These are phyloP conservation scores for Oreochromis spilurus DNA, from an alignment of 2,113 vertebrate genomes.

Conservation along the genomic window DNA sequence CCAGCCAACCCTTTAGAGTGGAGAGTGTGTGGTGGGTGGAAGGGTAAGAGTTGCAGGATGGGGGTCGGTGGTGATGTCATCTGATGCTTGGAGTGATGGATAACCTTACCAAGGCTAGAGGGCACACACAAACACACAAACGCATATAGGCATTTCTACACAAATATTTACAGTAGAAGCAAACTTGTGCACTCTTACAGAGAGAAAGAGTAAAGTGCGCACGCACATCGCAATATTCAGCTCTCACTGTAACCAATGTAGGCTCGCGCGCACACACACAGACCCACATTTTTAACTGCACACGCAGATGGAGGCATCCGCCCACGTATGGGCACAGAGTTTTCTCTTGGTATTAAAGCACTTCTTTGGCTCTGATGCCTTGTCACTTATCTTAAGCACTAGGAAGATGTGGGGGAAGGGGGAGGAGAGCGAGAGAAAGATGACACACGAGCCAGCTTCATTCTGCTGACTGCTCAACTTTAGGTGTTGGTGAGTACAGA, in stretches of 20 bases:
- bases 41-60: slow-evolving; percentile 44
- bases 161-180: slow-evolving; percentile 9
- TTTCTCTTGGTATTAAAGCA: slow-evolving; percentile 63
- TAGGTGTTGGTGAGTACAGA: slow-evolving; percentile 48
- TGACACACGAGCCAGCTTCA: slow-evolving; percentile 51
- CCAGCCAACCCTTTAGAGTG: slow-evolving; percentile 49
- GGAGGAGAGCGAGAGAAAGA: slow-evolving; percentile 18
- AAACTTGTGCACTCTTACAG: background rate
- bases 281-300: background rate
- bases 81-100: slow-evolving; percentile 54
- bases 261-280: background rate
- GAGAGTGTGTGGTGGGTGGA: slow-evolving; percentile 37
- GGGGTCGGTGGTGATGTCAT: slow-evolving; percentile 58
- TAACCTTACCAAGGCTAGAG: slow-evolving; percentile 44
- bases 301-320: slow-evolving; percentile 21
- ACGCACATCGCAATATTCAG: background rate
- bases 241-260: background rate
- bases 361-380: slow-evolving; percentile 65
- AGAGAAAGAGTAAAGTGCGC: background rate
- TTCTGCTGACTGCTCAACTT: slow-evolving; percentile 71
- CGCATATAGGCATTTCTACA: background rate
- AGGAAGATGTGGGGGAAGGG: slow-evolving; percentile 51
- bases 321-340: slow-evolving; percentile 33
- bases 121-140: background rate
- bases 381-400: slow-evolving; percentile 73